These are phyloP conservation scores for Ptychobarbus kaznakovi DNA, from an alignment of 2,797 vertebrate species.

Conservation along the genomic window DNA sequence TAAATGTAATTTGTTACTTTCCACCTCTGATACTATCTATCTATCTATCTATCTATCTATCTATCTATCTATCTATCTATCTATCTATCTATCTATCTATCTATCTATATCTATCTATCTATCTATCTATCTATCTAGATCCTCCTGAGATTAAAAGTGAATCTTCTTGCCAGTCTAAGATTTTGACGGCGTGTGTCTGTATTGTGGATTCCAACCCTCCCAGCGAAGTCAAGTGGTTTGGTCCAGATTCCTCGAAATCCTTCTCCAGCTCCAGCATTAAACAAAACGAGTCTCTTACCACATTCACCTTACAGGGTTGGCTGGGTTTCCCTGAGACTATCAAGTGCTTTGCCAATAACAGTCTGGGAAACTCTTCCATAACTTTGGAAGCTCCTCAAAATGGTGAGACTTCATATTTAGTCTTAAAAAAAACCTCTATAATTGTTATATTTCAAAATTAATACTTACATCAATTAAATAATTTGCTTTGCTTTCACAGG, in stretches of 20 bases:
- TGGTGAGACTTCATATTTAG: slow-evolving; percentile 51
- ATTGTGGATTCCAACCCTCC: slow-evolving; percentile 70
- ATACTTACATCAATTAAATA: not conserved
- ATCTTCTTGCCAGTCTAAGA: slow-evolving; percentile 66
- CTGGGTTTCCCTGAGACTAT: slow-evolving; percentile 54
- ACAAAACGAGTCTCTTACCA: slow-evolving; percentile 56
- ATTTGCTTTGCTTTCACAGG: slow-evolving; percentile 64
- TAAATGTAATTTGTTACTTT: too few relatives aligned
- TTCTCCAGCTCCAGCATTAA: slow-evolving; percentile 55
- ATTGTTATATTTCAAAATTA: not conserved
- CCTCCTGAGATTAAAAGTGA: slow-evolving; percentile 67
- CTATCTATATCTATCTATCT: slow-evolving; percentile 7
- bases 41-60: too few relatives aligned
- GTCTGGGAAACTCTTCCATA: slow-evolving; percentile 56
- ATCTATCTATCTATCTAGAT: slow-evolving; percentile 63
- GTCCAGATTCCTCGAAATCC: slow-evolving; percentile 45
- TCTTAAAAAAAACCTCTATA: too few relatives aligned
- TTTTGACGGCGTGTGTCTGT: slow-evolving; percentile 65
- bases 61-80: too few relatives aligned
- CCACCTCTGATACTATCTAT: too few relatives aligned
- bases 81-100: slow-evolving; percentile 6
- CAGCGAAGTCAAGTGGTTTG: slow-evolving; percentile 64
- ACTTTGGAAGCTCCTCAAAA: slow-evolving; percentile 55
- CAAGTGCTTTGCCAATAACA: slow-evolving; percentile 72
- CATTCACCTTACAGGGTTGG: slow-evolving; percentile 53